These are phyloP conservation scores for Cephus nigrinus DNA, from an alignment of 2,888 invertebrate species.

Conservation along the genomic window DNA sequence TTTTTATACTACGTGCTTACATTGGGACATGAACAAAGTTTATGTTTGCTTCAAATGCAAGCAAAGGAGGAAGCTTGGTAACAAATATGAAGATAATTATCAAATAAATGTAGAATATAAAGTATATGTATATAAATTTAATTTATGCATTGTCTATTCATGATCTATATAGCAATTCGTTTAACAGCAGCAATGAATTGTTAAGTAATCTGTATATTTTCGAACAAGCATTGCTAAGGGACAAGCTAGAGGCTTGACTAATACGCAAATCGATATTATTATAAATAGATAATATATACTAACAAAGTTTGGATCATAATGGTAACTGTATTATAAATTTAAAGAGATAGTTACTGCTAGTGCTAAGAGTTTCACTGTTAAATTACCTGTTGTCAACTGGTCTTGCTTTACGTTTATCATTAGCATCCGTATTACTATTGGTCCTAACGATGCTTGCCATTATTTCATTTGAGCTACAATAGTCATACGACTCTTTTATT, in stretches of 20 bases:
- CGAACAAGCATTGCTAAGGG: no score
- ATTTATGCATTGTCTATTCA: no score
- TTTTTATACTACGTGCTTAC: no score
- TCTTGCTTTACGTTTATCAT: slow-evolving; percentile 28
- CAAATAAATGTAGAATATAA: no score
- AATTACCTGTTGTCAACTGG: slow-evolving; percentile 41
- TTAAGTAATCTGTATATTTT: background rate
- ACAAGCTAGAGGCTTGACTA: no score
- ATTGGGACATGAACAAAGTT: no score
- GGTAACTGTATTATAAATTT: background rate
- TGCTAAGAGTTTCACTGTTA: background rate
- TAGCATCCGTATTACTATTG: slow-evolving; percentile 18
- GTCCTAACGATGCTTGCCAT: slow-evolving; percentile 15
- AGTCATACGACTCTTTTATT: background rate
- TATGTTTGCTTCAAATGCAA: no score
- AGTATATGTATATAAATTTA: no score
- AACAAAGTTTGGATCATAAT: background rate
- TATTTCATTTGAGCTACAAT: slow-evolving; percentile 15
- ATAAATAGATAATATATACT: no score
- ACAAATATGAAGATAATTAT: no score
- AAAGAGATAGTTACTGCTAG: background rate
- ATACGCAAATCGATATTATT: no score
- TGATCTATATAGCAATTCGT: slow-evolving; percentile 8
- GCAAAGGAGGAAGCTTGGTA: no score
- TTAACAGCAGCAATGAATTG: slow-evolving; percentile 7